Conservation (phyloP, 1,140 invertebrate species). For the Scaptomyza graminum region DNA sequence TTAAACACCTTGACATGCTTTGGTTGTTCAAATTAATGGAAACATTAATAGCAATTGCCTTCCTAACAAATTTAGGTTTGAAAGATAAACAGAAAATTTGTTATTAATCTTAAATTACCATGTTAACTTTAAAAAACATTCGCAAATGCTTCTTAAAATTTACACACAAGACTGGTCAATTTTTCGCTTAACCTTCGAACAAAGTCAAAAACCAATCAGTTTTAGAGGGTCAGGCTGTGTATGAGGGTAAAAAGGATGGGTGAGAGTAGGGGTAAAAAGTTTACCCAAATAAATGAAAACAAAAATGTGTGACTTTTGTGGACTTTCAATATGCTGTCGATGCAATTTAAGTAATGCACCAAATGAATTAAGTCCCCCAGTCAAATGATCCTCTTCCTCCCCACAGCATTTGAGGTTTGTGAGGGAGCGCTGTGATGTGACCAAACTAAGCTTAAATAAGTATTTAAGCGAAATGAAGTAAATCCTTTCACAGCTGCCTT, state of each 20-base stretch:
- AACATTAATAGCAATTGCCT: no score
- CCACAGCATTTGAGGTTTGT: neutral
- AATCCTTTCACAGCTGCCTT: conserved; percentile 53
- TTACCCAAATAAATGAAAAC: conserved; percentile 35
- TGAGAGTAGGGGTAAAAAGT: neutral
- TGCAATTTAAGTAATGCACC: conserved; percentile 74
- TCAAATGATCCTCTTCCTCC: conserved; percentile 22
- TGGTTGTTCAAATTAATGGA: no score
- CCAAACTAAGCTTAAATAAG: conserved; percentile 25
- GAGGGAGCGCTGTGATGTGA: neutral
- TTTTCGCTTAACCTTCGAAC: conserved; percentile 9
- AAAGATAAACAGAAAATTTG: no score
- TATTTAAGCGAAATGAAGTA: conserved; percentile 65
- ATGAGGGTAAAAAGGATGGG: neutral
- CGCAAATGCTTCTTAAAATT: neutral
- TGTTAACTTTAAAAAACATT: neutral
- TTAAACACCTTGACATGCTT: neutral
- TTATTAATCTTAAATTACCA: no score
- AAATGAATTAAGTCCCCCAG: conserved; percentile 67
- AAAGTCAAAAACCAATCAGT: conserved; percentile 52
- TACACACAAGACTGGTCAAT: neutral
- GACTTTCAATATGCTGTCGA: conserved; percentile 39
- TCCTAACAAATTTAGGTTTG: no score
- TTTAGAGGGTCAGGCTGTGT: conserved; percentile 2
- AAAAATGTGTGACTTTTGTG: conserved; percentile 40